Percentiles rank a stretch among this genome's conserved stretches.
Conservation (phyloP, 2,888 invertebrate species). For the Sphaerophoria taeniata region DNA sequence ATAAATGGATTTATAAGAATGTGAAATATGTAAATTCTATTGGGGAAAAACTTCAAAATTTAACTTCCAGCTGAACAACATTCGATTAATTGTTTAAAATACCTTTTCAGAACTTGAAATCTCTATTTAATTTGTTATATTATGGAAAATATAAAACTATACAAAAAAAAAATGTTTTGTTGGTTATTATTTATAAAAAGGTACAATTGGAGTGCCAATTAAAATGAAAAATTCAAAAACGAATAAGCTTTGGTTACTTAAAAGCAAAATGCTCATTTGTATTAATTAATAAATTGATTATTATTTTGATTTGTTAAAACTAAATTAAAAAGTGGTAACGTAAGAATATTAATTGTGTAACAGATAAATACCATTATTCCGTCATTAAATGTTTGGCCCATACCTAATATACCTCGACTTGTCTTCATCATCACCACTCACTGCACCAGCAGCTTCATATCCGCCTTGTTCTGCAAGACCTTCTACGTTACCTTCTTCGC, state of each 20-base stretch:
- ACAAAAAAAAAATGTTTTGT: slow-evolving; percentile 13
- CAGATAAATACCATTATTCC: slow-evolving; percentile 80
- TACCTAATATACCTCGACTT: slow-evolving; percentile 93
- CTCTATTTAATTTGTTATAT: slow-evolving; percentile 2
- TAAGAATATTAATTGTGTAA: slow-evolving; percentile 72
- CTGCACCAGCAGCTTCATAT: slow-evolving; percentile 77
- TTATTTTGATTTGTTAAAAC: slow-evolving; percentile 24
- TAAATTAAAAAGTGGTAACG: slow-evolving; percentile 31
- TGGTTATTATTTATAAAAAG: slow-evolving; percentile 18
- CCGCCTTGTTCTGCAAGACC: slow-evolving; percentile 80
- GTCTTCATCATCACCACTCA: slow-evolving; percentile 90
- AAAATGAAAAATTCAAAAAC: slow-evolving; percentile 24
- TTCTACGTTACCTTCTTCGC: slow-evolving; percentile 82
- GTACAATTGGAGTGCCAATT: slow-evolving; percentile 33
- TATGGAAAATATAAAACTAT: slow-evolving; percentile 25
- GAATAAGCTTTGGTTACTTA: slow-evolving; percentile 52
- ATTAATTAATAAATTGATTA: slow-evolving; percentile 35
- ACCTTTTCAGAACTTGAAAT: slow-evolving; percentile 10
- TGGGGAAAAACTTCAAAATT: background rate
- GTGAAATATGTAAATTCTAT: background rate
- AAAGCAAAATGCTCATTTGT: slow-evolving; percentile 54
- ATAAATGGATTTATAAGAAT: background rate
- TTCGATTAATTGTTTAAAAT: background rate
- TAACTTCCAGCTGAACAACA: slow-evolving; percentile 24
- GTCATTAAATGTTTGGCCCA: slow-evolving; percentile 85